Evolutionary conservation across 1,140 invertebrate species (phyloP).

Genomic region (Magallana gigas): DNA sequence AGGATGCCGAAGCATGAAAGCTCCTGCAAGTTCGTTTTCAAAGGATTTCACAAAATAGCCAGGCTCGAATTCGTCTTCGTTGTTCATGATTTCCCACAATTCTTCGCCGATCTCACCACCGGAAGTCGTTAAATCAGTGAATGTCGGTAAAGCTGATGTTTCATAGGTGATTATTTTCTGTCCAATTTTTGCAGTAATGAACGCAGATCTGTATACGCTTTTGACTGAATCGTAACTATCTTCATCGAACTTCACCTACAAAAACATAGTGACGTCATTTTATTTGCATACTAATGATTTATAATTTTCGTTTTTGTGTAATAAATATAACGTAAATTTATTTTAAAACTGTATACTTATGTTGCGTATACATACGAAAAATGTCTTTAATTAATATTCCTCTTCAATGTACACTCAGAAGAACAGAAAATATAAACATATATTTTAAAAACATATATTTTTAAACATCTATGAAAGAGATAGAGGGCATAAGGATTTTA

Average conservation of each 20-base stretch:
- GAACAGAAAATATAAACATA: no score
- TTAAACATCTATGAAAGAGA: no score
- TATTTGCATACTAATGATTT: not conserved
- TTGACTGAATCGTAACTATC: not conserved
- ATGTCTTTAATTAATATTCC: no score
- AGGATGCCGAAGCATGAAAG: not conserved
- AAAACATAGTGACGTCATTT: not conserved
- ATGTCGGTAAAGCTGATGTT: constrained; percentile 36
- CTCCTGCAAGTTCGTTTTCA: not conserved
- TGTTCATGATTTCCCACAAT: constrained; percentile 43
- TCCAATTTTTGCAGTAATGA: constrained; percentile 42
- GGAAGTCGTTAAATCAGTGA: constrained; percentile 35
- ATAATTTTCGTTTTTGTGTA: no score
- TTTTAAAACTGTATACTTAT: no score
- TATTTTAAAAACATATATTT: no score
- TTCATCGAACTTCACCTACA: constrained; percentile 45
- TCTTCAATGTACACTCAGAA: no score
- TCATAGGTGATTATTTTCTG: constrained; percentile 33
- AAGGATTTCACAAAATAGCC: constrained; percentile 36
- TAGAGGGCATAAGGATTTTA: no score
- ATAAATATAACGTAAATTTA: no score
- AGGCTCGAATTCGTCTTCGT: constrained; percentile 36
- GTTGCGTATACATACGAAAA: no score
- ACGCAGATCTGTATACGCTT: not conserved
- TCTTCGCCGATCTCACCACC: constrained; percentile 44